These are phyloP conservation scores for Ranitomeya variabilis DNA, from an alignment of 2,113 vertebrate genomes.

Conservation along the genomic window DNA sequence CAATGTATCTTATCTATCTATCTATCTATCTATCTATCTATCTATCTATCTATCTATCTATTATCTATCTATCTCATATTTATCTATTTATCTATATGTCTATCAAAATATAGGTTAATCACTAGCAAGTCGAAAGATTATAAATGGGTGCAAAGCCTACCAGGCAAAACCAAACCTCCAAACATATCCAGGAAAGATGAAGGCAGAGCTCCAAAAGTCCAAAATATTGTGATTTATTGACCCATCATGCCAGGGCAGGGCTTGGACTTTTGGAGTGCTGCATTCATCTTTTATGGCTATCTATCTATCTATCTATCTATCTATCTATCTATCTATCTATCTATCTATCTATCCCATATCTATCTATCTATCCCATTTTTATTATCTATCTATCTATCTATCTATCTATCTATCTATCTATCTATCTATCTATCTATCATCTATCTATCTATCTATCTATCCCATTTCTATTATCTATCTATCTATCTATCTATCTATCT, in stretches of 20 bases:
- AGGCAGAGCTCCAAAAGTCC: no score
- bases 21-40: background rate
- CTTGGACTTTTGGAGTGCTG: no score
- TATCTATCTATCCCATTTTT: no score
- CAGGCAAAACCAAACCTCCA: no score
- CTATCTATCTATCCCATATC: background rate
- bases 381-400: background rate
- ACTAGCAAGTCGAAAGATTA: no score
- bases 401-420: background rate
- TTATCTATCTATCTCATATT: background rate
- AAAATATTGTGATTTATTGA: no score
- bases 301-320: background rate
- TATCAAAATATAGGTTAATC: no score
- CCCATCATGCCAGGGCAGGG: no score
- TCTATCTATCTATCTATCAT: background rate
- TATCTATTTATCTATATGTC: background rate
- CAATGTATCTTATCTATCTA: background rate
- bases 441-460: background rate
- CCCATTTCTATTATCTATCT: background rate
- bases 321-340: background rate
- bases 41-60: background rate
- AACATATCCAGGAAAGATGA: no score
- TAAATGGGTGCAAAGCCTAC: no score
- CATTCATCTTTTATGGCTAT: no score
- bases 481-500: background rate